A percentile compares a stretch with the other conserved stretches of the same genome.
Evolutionary conservation across 2,113 vertebrate genomes (phyloP).

Genomic region (Sula dactylatra): DNA sequence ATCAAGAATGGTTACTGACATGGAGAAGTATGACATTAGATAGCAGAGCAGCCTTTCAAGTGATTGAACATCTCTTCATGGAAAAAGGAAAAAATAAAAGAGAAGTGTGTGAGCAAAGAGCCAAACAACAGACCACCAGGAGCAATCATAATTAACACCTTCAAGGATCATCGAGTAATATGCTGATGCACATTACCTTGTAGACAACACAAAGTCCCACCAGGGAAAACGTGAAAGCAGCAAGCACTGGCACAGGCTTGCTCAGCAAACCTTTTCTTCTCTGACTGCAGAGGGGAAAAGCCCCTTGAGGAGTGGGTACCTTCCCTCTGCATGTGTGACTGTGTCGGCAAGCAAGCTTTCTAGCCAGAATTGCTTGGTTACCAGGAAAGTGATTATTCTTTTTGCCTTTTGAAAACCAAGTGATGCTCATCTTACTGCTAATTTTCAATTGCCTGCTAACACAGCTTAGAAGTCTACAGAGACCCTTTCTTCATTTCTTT

Average conservation of each 20-base stretch:
- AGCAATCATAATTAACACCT: neutral
- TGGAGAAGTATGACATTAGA: neutral
- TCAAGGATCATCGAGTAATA: neutral
- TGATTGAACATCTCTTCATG: neutral
- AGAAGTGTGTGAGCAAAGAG: neutral
- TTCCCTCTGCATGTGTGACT: neutral
- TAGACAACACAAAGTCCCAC: neutral
- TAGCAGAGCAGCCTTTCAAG: neutral
- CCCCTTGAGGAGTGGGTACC: rapidly evolving
- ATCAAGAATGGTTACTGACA: neutral
- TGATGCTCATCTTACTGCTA: neutral
- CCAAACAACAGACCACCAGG: neutral
- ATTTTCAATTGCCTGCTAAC: neutral
- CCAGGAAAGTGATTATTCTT: neutral
- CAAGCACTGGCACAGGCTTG: neutral
- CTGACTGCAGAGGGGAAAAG: neutral
- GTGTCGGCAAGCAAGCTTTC: neutral
- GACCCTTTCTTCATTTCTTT: neutral
- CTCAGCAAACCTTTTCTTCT: neutral
- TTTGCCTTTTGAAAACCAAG: neutral
- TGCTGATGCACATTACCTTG: neutral
- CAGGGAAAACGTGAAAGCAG: neutral
- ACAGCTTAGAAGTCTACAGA: neutral
- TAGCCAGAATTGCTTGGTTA: neutral
- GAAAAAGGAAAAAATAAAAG: neutral